Evolutionary conservation across 2,888 invertebrate species (phyloP).

Genomic region (Parnassius apollo): DNA sequence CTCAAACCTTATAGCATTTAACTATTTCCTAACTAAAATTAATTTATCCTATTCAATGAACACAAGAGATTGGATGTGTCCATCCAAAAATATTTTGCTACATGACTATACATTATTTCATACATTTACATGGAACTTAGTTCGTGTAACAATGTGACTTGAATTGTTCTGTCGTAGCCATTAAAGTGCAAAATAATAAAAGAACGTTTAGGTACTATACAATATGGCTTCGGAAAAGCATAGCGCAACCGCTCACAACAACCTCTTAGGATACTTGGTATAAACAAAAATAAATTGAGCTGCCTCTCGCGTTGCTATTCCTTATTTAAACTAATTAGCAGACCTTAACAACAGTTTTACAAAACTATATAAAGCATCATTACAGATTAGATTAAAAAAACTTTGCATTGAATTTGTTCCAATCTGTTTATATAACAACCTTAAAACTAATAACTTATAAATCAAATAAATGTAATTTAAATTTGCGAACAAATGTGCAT

Average conservation of each 20-base stretch:
- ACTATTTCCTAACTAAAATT: constrained; percentile 1
- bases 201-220: constrained; percentile 45
- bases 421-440: constrained; percentile 61
- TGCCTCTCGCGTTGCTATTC: constrained; percentile 36
- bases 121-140: not conserved
- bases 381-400: not conserved
- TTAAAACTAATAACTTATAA: constrained; percentile 53
- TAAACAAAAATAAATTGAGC: constrained; percentile 43
- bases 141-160: constrained; percentile 11
- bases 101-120: not conserved
- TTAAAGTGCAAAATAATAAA: constrained; percentile 28
- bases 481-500: constrained; percentile 61
- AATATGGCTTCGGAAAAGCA: constrained; percentile 41
- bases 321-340: constrained; percentile 21
- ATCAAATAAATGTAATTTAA: constrained; percentile 41
- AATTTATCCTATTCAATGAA: constrained; percentile 56
- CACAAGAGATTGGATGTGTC: constrained; percentile 64
- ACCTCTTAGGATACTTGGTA: constrained; percentile 28
- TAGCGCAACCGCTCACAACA: constrained; percentile 30
- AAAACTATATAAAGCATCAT: not conserved
- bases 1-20: not conserved
- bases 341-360: not conserved
- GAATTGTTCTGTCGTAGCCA: constrained; percentile 51
- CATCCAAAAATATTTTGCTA: constrained; percentile 53
- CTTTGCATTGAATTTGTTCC: constrained; percentile 50